These are phyloP conservation scores for Mastigias papua DNA, from an alignment of 30 jellyfish, hydroid and myxozoan genomes.

Conservation along the genomic window DNA sequence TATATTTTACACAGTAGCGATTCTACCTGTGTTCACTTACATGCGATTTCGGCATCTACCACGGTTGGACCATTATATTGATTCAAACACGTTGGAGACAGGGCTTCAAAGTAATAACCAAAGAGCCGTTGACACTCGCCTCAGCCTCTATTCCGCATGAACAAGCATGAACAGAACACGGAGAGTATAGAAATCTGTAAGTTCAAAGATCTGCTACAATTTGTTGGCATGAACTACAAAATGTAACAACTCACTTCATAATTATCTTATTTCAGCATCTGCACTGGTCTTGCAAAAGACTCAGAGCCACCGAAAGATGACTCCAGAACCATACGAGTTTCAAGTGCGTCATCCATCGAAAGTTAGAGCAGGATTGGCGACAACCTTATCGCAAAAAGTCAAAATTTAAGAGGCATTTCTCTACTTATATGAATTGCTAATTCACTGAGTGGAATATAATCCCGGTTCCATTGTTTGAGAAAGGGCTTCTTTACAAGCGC, in stretches of 20 bases:
- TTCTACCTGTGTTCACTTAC: not conserved
- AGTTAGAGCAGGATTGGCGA: not conserved
- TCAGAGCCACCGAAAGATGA: not conserved
- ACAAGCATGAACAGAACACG: not conserved
- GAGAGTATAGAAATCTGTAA: not conserved
- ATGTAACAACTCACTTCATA: not conserved
- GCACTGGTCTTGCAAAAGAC: not conserved
- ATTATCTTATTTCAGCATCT: not conserved
- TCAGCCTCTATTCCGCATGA: conserved; percentile 27
- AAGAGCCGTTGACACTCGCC: conserved; percentile 35
- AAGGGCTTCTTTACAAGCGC: not conserved
- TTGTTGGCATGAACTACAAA: not conserved
- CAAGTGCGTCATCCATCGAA: not conserved
- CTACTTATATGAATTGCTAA: not conserved
- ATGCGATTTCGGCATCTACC: not conserved
- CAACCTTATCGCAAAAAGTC: not conserved
- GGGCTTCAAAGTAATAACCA: conserved; percentile 12
- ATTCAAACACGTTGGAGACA: not conserved
- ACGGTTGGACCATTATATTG: not conserved
- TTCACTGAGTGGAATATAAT: not conserved
- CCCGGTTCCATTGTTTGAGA: not conserved
- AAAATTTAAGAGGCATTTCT: not conserved
- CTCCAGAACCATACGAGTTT: not conserved
- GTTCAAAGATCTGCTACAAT: no score
- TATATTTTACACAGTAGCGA: no score